Percentiles rank a stretch among this genome's conserved stretches.
Conservation (phyloP, 2,888 invertebrate species). For the Punctoribates punctum region DNA sequence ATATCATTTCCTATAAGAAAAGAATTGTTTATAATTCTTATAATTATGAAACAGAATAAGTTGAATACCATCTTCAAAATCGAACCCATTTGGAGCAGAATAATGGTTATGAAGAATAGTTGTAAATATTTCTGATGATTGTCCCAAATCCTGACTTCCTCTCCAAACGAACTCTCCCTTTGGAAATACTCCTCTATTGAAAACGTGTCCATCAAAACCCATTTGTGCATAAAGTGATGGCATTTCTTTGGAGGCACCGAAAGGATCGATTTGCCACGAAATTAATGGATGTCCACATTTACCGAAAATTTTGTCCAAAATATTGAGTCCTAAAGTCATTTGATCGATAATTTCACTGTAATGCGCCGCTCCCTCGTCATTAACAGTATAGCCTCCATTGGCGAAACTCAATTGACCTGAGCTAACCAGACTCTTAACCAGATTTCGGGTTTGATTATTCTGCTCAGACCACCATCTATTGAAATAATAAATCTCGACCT, state of each 20-base stretch:
- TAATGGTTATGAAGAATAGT: constrained; percentile 29
- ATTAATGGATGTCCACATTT: constrained; percentile 65
- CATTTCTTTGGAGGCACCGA: constrained; percentile 80
- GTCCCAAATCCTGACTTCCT: not conserved
- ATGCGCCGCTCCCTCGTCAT: constrained; percentile 70
- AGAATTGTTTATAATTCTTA: too few relatives aligned
- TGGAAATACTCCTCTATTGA: constrained; percentile 66
- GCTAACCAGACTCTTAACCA: not conserved
- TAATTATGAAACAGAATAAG: not conserved
- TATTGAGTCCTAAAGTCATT: constrained; percentile 59
- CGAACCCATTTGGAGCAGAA: constrained; percentile 29
- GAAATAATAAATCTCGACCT: constrained; percentile 39
- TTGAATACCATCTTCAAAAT: constrained; percentile 35
- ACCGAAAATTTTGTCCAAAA: constrained; percentile 58
- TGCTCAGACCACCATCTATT: constrained; percentile 36
- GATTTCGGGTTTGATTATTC: not conserved
- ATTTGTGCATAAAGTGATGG: constrained; percentile 66
- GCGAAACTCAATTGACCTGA: constrained; percentile 62
- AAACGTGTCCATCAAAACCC: constrained; percentile 73
- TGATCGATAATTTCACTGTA: constrained; percentile 69
- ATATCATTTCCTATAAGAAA: constrained; percentile 20
- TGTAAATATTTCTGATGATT: constrained; percentile 3
- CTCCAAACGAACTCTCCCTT: constrained; percentile 53
- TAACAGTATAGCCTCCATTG: constrained; percentile 64
- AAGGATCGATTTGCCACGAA: constrained; percentile 68